Percentiles rank a stretch among this genome's conserved stretches.
These are phyloP conservation scores for Brachionus koreanus DNA, from an alignment of 1,140 invertebrate genomes.

Conservation along the genomic window DNA sequence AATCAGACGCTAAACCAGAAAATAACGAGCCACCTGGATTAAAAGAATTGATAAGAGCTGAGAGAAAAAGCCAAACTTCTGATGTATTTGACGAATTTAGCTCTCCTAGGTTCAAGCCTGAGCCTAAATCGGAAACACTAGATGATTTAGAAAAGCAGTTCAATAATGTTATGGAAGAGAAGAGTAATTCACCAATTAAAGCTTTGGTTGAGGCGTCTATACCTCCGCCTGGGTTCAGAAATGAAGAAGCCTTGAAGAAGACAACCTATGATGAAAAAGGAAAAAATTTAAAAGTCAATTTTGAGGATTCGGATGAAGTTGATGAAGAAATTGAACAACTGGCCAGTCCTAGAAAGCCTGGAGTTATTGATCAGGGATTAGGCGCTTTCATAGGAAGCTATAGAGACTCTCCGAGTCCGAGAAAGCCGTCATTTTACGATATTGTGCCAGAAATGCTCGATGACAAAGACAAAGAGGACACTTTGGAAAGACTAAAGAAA, in stretches of 20 bases:
- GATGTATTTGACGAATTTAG: neutral
- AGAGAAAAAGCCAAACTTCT: neutral
- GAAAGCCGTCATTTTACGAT: neutral
- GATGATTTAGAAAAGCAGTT: constrained; percentile 27
- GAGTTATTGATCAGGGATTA: neutral
- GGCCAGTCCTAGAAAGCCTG: neutral
- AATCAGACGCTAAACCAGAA: neutral
- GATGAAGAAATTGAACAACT: constrained; percentile 3
- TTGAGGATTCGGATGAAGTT: constrained; percentile 16
- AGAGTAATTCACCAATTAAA: neutral
- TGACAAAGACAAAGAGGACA: constrained; percentile 12
- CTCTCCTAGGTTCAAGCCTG: neutral
- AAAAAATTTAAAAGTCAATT: constrained; percentile 22
- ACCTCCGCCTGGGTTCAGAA: neutral
- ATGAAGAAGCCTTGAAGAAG: neutral
- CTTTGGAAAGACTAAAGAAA: neutral
- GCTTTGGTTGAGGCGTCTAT: neutral
- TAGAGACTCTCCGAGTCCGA: constrained; percentile 15
- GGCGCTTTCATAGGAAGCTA: constrained; percentile 3
- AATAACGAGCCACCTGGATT: neutral
- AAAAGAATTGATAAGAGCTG: neutral
- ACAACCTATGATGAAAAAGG: neutral
- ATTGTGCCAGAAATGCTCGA: neutral
- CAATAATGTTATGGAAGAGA: neutral
- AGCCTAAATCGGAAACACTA: constrained; percentile 12